Base-by-base conservation (phyloP, 1,140 invertebrate genomes). In the Drosophila tani region DNA sequence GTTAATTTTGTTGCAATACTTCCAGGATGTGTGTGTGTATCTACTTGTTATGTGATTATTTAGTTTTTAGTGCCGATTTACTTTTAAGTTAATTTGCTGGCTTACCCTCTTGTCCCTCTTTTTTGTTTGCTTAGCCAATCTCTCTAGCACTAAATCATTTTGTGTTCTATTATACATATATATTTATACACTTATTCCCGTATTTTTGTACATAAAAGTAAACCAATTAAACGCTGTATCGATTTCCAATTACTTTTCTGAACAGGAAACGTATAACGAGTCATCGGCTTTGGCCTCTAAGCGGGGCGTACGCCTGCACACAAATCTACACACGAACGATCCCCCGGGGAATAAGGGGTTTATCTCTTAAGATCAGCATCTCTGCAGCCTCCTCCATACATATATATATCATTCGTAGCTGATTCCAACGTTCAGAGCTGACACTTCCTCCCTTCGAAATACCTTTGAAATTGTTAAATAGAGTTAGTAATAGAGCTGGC, bases 231-330 rank as follows among this genome's bases (percentile, higher is more conserved):
- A 77, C 67, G 40, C 51, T 35, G 65, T 75, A 68, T 51, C 27
- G 35, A 56, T 70, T 69, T 60, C 24, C 15, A 79, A 79, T 59
- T 77, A 50, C 2, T n/a, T 40, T 24, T 40, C 35, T 24, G n/a
- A 64, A 77, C 75, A 92, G 91, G 91, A 76, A 92, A 92, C 79
- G 85, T 92, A 91, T 92, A 92, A 92, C 91, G 85, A 90, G 91
- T 50, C 76, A 82, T 90, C 53, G 82, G 82, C 58, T 71, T 84
- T 82, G 91, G 91, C 67, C 81, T 85, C 27, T 91, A 87, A 88
- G 27, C 70, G 58, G 47, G 58, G 47, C 59, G 27, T n/a, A n/a
- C 59, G 73, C 64, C 49, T 47, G 40, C 73, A 81, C 50, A 68
- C 59, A 68, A 50, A 76, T 73, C 66, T 63, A 70, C 50, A 70